Conservation (phyloP, 2,113 vertebrate species). For the Colius striatus region DNA sequence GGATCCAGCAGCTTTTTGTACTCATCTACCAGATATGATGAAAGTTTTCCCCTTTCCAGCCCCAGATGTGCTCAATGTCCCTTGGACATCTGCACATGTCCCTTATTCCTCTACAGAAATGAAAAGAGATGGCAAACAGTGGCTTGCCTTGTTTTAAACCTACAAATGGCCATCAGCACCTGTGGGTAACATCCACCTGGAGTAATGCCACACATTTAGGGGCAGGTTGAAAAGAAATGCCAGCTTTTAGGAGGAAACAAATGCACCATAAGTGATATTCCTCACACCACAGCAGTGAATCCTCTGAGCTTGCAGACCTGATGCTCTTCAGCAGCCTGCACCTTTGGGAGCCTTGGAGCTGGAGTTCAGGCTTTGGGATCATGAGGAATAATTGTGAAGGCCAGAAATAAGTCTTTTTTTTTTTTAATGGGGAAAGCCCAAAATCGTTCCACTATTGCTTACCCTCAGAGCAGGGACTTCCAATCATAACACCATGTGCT, state of each 20-base stretch:
- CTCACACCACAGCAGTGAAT: background rate
- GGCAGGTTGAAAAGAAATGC: background rate
- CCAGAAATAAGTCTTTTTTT: background rate
- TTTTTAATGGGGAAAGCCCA: background rate
- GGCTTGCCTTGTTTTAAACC: background rate
- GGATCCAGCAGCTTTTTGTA: background rate
- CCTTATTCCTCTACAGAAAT: background rate
- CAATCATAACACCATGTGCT: background rate
- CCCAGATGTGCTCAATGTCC: background rate
- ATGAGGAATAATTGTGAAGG: background rate
- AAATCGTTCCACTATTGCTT: background rate
- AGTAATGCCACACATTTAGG: fast-evolving
- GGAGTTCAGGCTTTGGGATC: background rate
- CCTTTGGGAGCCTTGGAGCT: background rate
- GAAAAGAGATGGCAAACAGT: background rate
- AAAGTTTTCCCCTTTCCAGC: background rate
- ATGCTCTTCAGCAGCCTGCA: background rate
- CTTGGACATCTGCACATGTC: background rate
- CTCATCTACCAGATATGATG: fast-evolving
- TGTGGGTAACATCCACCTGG: no score
- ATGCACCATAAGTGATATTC: fast-evolving
- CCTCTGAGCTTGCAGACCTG: fast-evolving
- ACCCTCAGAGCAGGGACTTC: background rate
- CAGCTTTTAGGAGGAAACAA: background rate
- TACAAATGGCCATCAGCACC: background rate